A percentile compares a stretch with the other conserved stretches of the same genome.
Conservation (phyloP, 92 coral and sea anemone genomes). For the Bergia puertoricense region DNA sequence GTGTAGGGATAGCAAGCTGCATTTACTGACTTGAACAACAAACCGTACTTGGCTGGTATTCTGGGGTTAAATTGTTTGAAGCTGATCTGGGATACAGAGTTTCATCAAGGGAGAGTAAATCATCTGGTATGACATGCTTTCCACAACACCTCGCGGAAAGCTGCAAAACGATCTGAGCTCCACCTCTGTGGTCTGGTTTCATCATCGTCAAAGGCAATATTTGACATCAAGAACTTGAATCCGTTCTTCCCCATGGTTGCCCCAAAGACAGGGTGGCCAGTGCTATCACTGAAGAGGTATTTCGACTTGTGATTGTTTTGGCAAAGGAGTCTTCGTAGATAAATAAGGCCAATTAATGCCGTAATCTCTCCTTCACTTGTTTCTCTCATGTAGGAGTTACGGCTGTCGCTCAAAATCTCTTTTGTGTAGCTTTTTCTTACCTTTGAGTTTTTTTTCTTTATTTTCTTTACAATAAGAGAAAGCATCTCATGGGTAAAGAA, state of each 20-base stretch:
- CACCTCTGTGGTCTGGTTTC: background rate
- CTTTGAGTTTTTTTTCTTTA: background rate
- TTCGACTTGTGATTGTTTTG: background rate
- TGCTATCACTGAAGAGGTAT: background rate
- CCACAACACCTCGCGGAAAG: background rate
- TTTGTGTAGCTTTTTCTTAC: background rate
- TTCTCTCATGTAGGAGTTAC: background rate
- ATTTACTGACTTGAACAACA: background rate
- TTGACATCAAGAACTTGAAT: background rate
- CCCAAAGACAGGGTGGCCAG: background rate
- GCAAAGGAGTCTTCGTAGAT: background rate
- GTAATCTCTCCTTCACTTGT: background rate
- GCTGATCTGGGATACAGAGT: background rate
- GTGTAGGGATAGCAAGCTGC: conserved; percentile 3
- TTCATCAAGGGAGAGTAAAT: no score
- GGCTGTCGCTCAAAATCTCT: background rate
- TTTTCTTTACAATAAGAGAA: background rate
- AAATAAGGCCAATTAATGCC: background rate
- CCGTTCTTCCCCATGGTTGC: background rate
- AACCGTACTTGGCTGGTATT: background rate
- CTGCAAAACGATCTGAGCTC: conserved; percentile 3
- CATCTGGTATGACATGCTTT: no score
- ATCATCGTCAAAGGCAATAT: background rate
- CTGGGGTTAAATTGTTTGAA: background rate
- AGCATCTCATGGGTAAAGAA: conserved; percentile 1